Base-by-base conservation (phyloP, 2,888 invertebrate species). In the Drosophila maculinotata region DNA sequence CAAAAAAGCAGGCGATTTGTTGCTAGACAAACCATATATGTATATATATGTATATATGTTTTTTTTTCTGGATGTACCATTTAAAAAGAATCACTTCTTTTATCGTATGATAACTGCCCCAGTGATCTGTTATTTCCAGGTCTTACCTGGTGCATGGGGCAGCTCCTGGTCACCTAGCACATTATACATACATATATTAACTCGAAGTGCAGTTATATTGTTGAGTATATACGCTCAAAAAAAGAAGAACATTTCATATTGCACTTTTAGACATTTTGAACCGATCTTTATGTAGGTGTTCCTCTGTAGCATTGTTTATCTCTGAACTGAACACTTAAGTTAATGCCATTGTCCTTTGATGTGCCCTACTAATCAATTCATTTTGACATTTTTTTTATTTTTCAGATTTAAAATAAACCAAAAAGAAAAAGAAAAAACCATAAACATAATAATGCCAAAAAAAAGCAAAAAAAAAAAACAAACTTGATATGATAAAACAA, bases 381-480 rank as follows among this genome's bases (percentile, higher is more conserved):
- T 36, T 70, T 51, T 69, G 42, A 38, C 44, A 65, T 63, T 59
- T 47, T 60, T 51, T 53, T 48, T 47, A 51, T 44, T 63, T 69
- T 74, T 79, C 80, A 81, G 87, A 79, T 76, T 67, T 74, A 62
- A 68, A 60, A 59, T 60, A 74, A 68, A 59, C 30, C 42, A 56
- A 45, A 60, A 39, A 28, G 28, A 15, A 12, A 72, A 57, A 53
- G 51, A 47, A 54, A 36, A 17, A 26, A 52, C 17, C 15, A 23
- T 41, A 48, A 48, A 39, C 6, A 53, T 41, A 35, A 54, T 66
- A 49, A 38, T n/a, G n/a, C 20, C 23, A 54, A 62, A 67, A 57
- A 64, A 48, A 49, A 26, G 12, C 23, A 30, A 33, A 53, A 39
- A 26, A 33, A 44, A 41, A 36, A 52, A 49, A 52, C 26, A 59